These are phyloP conservation scores for Thaumatotibia leucotreta DNA, from an alignment of 1,140 invertebrate genomes.

Conservation along the genomic window DNA sequence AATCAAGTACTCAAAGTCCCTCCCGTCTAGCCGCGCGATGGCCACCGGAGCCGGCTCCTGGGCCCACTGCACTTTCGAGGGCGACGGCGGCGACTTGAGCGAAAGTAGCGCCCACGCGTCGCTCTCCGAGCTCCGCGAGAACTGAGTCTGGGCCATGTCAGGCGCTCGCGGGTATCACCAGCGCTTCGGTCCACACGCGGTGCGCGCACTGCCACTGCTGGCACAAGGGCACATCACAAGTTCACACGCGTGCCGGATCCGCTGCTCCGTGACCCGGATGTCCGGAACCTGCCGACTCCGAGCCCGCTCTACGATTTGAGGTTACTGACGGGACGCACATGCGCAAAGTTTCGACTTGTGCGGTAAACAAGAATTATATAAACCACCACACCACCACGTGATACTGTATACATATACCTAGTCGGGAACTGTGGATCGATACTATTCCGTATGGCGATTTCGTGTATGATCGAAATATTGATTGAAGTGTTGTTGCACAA, in stretches of 20 bases:
- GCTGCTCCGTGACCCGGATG: slow-evolving; percentile 63
- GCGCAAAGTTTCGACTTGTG: slow-evolving; percentile 74
- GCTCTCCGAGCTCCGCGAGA: slow-evolving; percentile 82
- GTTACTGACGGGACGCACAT: slow-evolving; percentile 76
- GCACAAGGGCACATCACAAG: slow-evolving; percentile 68
- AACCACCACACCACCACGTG: slow-evolving; percentile 76
- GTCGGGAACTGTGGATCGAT: slow-evolving; percentile 66
- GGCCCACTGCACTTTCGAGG: slow-evolving; percentile 87
- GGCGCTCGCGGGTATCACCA: slow-evolving; percentile 57
- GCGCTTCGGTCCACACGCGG: slow-evolving; percentile 54
- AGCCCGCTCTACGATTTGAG: slow-evolving; percentile 69
- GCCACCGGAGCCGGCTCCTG: slow-evolving; percentile 84
- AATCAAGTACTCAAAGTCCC: slow-evolving; percentile 96
- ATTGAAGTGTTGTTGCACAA: slow-evolving; percentile 63
- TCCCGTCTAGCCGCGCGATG: slow-evolving; percentile 91
- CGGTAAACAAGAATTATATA: slow-evolving; percentile 78
- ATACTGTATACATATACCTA: slow-evolving; percentile 75
- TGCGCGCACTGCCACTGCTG: slow-evolving; percentile 49
- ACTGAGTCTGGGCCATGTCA: slow-evolving; percentile 80
- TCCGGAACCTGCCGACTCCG: slow-evolving; percentile 70
- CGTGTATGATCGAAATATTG: slow-evolving; percentile 49
- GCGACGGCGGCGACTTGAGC: slow-evolving; percentile 90
- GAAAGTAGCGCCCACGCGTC: slow-evolving; percentile 93
- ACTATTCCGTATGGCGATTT: slow-evolving; percentile 40
- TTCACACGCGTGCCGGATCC: slow-evolving; percentile 36